phyloP scores from a whole-genome alignment of 1,140 invertebrate genomes.

The Ganaspis sp. region DNA sequence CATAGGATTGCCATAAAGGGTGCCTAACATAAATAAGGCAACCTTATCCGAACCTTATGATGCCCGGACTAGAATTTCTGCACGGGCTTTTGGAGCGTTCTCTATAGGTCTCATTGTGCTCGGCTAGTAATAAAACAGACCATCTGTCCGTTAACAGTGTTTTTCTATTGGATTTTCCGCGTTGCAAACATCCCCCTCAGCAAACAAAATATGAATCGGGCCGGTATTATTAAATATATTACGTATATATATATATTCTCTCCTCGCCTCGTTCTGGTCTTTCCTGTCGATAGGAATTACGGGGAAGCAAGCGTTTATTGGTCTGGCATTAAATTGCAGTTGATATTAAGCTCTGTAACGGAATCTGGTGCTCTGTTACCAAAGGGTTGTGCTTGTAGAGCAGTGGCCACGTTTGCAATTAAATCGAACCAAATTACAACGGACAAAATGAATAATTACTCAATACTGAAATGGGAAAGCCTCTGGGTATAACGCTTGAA shows the following conservation, averaged over 20 bases:
- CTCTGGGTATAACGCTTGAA: not conserved
- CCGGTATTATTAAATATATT: conserved; percentile 22
- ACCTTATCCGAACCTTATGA: too few species aligned
- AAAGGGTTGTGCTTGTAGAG: not conserved
- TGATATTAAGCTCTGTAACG: conserved; percentile 27
- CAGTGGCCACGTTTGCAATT: conserved; percentile 2
- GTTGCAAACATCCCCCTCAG: conserved; percentile 15
- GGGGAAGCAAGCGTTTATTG: conserved; percentile 14
- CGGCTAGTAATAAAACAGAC: conserved; percentile 26
- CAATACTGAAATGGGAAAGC: not conserved
- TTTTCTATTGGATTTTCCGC: conserved; percentile 27
- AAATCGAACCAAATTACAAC: conserved; percentile 21
- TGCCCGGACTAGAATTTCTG: not conserved
- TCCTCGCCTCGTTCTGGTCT: not conserved
- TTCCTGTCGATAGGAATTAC: conserved; percentile 13
- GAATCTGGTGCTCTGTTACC: conserved; percentile 19
- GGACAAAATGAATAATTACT: not conserved
- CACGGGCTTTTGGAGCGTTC: not conserved
- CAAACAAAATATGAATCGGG: conserved; percentile 6
- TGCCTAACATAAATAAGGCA: too few species aligned
- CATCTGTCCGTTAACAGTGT: conserved; percentile 19
- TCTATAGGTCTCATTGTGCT: conserved; percentile 3
- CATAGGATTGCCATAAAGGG: too few species aligned
- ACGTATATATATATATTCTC: not conserved
- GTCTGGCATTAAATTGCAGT: conserved; percentile 18